phyloP scores from a whole-genome alignment of 2,113 vertebrate genomes.

The Aramus guarauna region DNA sequence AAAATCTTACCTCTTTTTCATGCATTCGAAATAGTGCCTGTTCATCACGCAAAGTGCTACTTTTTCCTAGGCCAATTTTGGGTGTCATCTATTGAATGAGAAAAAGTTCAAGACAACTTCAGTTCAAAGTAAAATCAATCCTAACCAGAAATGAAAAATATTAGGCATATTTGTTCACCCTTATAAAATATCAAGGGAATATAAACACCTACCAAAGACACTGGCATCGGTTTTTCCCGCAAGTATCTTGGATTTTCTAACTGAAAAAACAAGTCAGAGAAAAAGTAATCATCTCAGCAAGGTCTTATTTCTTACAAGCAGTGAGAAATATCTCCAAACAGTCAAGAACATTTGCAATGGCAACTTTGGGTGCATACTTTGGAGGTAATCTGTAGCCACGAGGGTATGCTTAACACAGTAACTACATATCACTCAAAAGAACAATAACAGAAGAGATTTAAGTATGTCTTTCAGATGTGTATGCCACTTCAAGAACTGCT shows the following conservation, averaged over 20 bases:
- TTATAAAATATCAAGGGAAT: not conserved
- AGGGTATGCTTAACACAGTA: not conserved
- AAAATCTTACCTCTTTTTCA: slow-evolving; percentile 77
- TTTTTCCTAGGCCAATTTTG: slow-evolving; percentile 72
- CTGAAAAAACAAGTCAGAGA: slow-evolving; percentile 74
- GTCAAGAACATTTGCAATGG: not conserved
- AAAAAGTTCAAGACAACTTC: not conserved
- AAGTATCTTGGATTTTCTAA: slow-evolving; percentile 92
- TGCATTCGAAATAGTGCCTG: slow-evolving; percentile 43
- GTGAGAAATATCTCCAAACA: not conserved
- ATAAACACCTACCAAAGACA: slow-evolving; percentile 83
- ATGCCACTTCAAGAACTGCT: not conserved
- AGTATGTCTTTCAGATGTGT: accelerated
- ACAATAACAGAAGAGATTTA: not conserved
- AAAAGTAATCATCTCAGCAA: not conserved
- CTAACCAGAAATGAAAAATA: not conserved
- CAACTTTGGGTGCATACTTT: not conserved
- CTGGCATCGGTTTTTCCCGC: slow-evolving; percentile 80
- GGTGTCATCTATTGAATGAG: slow-evolving; percentile 71
- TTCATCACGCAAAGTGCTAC: slow-evolving; percentile 67
- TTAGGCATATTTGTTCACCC: not conserved
- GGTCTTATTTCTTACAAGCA: not conserved
- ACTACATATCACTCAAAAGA: not conserved
- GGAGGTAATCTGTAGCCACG: too few species aligned
- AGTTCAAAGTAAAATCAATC: slow-evolving; percentile 8